Base-by-base conservation (phyloP, 2,888 invertebrate species). In the Epinotia ramella region DNA sequence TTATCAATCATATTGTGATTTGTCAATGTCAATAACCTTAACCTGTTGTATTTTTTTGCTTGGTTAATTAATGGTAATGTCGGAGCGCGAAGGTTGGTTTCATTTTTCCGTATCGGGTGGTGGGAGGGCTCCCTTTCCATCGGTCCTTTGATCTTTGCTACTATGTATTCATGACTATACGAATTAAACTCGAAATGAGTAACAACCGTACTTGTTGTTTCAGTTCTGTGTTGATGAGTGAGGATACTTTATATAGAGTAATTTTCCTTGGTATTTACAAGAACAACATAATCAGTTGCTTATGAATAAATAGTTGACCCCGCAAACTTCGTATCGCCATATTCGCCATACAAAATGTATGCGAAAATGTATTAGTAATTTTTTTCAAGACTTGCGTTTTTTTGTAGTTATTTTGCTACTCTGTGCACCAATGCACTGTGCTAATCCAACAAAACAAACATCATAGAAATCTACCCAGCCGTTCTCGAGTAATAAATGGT, bases 21-120 rank as follows among this genome's bases (percentile, higher is more conserved):
- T 49, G 16, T 49, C 16, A 44, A 71, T 65, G 75, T 66, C 75
- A 71, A 71, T 75, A 75, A 65, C 75, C 75, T 62, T 64, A 67
- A 73, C 60, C 66, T 7, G 46, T 9, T 40, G 40, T 40, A 40
- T 86, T 86, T 84, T 84, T 84, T 87, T 92, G 92, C 92, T 92
- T 90, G 89, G 89, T 91, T 93, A 92, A 93, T 94, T 93, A 93
- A 88, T 87, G 69, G 40, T 93, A 93, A 94, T 93, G 92, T 91
- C 90, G 88, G 86, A 81, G 86, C 84, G 85, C 85, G 91, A 66
- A 71, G 89, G 91, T 89, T 88, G 86, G 89, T 89, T 86, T 87
- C 87, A 89, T 91, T 89, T 91, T 90, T 89, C 88, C 88, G 87
- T 82, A 84, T 78, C 79, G 81, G 81, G 84, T 74, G 84, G 79